Percentiles rank a stretch among this genome's conserved stretches.
These are phyloP conservation scores for Hoplias malabaricus DNA, from an alignment of 2,113 vertebrate species.

Conservation along the genomic window DNA sequence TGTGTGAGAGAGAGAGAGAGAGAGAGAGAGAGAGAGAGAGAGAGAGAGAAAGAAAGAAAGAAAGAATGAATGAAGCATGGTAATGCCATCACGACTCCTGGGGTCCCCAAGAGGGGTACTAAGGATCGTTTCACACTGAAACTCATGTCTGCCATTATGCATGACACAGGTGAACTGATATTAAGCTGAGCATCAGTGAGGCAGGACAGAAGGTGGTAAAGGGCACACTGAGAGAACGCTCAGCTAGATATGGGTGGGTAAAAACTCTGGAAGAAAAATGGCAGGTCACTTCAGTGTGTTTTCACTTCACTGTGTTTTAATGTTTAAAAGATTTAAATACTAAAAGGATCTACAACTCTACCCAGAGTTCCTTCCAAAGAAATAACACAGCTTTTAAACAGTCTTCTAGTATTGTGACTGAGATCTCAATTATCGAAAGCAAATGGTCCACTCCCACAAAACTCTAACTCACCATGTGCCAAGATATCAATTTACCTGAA, in stretches of 20 bases:
- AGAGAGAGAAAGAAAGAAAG: background rate
- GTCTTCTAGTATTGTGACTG: background rate
- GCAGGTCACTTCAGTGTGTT: too few species aligned
- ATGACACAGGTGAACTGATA: slow-evolving; percentile 8
- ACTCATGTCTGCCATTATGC: slow-evolving; percentile 2
- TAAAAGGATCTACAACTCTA: background rate
- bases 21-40: background rate
- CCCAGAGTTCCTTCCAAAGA: background rate
- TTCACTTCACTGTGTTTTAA: too few species aligned
- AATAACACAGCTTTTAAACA: background rate
- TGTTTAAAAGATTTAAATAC: too few species aligned
- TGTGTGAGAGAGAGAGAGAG: background rate
- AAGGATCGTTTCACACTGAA: slow-evolving; percentile 25
- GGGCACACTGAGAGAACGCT: background rate
- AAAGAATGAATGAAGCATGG: background rate
- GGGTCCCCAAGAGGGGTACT: slow-evolving; percentile 1
- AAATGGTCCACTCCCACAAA: background rate
- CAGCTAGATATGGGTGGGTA: slow-evolving; percentile 11
- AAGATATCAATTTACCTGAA: too few species aligned
- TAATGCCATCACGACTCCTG: slow-evolving; percentile 17
- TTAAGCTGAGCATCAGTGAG: background rate
- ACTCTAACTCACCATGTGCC: background rate
- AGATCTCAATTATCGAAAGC: background rate
- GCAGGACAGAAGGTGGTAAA: background rate
- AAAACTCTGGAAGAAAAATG: background rate